Percentiles rank a stretch among this genome's conserved stretches.
Evolutionary conservation across 2,888 invertebrate genomes (phyloP).

Genomic region (Hydriomena furcata): DNA sequence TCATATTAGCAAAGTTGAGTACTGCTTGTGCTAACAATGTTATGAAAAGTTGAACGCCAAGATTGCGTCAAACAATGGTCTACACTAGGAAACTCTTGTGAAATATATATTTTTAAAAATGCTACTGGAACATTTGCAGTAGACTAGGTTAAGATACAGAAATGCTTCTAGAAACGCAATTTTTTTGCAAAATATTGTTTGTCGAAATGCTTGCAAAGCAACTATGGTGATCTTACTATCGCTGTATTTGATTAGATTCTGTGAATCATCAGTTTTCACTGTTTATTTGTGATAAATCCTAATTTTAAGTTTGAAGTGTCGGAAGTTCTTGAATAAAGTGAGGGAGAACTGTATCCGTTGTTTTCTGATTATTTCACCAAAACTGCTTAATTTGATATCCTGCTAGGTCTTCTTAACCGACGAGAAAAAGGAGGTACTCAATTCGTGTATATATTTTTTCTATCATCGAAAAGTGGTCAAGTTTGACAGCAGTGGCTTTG

Average conservation of each 20-base stretch:
- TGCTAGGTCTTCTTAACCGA: too few species aligned
- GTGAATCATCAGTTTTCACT: conserved; percentile 79
- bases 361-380: too few species aligned
- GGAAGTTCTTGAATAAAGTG: conserved; percentile 56
- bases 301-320: conserved; percentile 67
- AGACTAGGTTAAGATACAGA: conserved; percentile 2
- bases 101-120: conserved; percentile 35
- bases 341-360: conserved; percentile 39
- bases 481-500: too few species aligned
- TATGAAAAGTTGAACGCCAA: conserved; percentile 40
- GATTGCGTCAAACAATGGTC: conserved; percentile 36
- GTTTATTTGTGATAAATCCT: conserved; percentile 78
- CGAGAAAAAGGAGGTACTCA: too few species aligned
- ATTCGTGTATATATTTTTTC: too few species aligned
- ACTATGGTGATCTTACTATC: conserved; percentile 55
- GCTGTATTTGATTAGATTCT: conserved; percentile 71
- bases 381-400: too few species aligned
- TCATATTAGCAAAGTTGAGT: background rate
- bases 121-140: conserved; percentile 7
- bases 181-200: conserved; percentile 27
- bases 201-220: conserved; percentile 35
- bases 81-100: conserved; percentile 39
- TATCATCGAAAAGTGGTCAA: too few species aligned
- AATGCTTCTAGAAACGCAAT: conserved; percentile 12
- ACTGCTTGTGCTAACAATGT: conserved; percentile 7